Conservation (phyloP, 1,140 invertebrate species). For the Popillia japonica region DNA sequence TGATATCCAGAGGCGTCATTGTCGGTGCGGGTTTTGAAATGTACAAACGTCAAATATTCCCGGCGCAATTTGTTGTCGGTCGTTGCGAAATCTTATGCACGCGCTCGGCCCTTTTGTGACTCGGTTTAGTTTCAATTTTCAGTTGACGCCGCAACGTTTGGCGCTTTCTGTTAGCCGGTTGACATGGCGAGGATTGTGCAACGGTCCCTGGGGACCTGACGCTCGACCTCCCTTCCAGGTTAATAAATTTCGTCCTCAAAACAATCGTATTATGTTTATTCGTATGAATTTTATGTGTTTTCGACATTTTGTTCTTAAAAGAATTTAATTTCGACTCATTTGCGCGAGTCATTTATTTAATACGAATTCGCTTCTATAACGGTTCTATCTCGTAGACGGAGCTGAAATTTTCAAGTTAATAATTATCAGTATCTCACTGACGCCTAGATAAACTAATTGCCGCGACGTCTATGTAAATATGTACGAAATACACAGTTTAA, state of each 20-base stretch:
- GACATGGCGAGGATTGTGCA: conserved; percentile 53
- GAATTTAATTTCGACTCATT: too few relatives aligned
- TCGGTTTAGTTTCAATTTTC: conserved; percentile 46
- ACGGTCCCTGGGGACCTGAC: conserved; percentile 50
- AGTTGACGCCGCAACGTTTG: conserved; percentile 40
- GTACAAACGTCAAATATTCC: too few relatives aligned
- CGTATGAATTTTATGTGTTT: too few relatives aligned
- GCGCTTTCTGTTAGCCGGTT: conserved; percentile 46
- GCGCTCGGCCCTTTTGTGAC: conserved; percentile 35
- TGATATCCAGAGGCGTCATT: not conserved
- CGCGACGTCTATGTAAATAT: conserved; percentile 30
- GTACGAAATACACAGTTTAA: conserved; percentile 31
- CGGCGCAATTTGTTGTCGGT: not conserved
- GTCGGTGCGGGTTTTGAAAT: not conserved
- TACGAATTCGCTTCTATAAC: not conserved
- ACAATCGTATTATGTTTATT: too few relatives aligned
- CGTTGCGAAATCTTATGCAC: not conserved
- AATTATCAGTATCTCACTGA: conserved; percentile 30
- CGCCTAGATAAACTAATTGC: conserved; percentile 30
- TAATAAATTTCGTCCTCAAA: too few relatives aligned
- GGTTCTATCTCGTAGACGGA: not conserved
- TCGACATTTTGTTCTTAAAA: too few relatives aligned
- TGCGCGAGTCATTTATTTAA: not conserved
- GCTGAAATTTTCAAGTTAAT: conserved; percentile 36
- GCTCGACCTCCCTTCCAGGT: conserved; percentile 53